phyloP scores from a whole-genome alignment of 2,797 vertebrate species.

The Macroramphosus scolopax region DNA sequence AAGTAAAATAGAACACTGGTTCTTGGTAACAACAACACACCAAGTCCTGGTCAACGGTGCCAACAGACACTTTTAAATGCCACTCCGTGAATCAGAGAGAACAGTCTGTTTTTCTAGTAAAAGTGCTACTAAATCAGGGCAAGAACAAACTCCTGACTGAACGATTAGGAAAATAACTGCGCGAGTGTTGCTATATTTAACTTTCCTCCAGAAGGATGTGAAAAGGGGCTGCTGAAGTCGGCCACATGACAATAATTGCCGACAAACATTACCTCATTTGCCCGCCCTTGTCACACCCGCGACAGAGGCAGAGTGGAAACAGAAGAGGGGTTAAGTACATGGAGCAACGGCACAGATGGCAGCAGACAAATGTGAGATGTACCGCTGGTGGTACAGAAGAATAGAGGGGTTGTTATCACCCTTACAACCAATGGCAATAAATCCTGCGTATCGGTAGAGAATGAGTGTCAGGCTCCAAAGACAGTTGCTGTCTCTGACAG shows the following conservation, averaged over 20 bases:
- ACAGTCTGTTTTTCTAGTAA: conserved; percentile 37
- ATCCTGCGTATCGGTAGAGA: conserved; percentile 42
- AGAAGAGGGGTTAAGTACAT: conserved; percentile 62
- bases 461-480: conserved; percentile 45
- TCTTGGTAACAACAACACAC: too few relatives aligned
- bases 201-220: conserved; percentile 63
- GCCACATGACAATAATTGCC: conserved; percentile 43
- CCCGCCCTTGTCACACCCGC: conserved; percentile 58
- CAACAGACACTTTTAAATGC: conserved; percentile 20
- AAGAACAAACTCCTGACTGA: conserved; percentile 50
- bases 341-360: conserved; percentile 67
- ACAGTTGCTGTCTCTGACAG: conserved; percentile 70
- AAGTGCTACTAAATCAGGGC: conserved; percentile 41
- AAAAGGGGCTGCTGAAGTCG: conserved; percentile 58
- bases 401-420: conserved; percentile 62
- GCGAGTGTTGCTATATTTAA: conserved; percentile 64
- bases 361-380: conserved; percentile 60
- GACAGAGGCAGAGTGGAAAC: conserved; percentile 42
- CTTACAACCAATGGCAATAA: conserved; percentile 43
- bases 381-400: conserved; percentile 55
- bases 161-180: conserved; percentile 66
- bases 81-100: conserved; percentile 19
- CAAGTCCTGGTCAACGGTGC: too few relatives aligned
- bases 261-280: conserved; percentile 67
- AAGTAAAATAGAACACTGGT: too few relatives aligned